A percentile compares a stretch with the other conserved stretches of the same genome.
Conservation (phyloP, 1,140 invertebrate species). For the Lepidurus apus region DNA sequence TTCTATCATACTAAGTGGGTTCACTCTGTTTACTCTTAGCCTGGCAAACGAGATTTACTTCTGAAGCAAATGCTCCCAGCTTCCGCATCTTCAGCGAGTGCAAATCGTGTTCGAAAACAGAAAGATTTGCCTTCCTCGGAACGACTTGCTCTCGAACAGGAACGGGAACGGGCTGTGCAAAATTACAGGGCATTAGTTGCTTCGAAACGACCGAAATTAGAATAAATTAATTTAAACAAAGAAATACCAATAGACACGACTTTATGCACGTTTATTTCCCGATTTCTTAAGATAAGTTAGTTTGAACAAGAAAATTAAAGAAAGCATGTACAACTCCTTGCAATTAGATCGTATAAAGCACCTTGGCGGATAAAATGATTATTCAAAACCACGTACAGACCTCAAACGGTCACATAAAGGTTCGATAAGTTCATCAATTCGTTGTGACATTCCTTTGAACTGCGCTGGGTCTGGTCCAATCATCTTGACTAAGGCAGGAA, state of each 20-base stretch:
- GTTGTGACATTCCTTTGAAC: constrained; percentile 66
- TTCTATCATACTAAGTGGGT: not conserved
- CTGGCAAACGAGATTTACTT: constrained; percentile 30
- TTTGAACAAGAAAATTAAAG: constrained; percentile 4
- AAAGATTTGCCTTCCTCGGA: constrained; percentile 16
- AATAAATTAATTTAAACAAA: not conserved
- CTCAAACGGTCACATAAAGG: constrained; percentile 34
- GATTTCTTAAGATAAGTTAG: constrained; percentile 24
- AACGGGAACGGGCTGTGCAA: constrained; percentile 30
- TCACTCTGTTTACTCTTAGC: constrained; percentile 30
- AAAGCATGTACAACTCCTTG: constrained; percentile 23
- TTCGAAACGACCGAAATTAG: constrained; percentile 9
- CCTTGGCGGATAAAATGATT: not conserved
- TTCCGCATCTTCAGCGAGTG: not conserved
- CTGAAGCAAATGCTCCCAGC: constrained; percentile 25
- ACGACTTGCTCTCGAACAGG: constrained; percentile 12
- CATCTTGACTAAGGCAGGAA: constrained; percentile 83
- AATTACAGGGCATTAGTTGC: constrained; percentile 11
- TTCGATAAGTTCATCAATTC: constrained; percentile 74
- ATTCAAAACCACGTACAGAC: constrained; percentile 34
- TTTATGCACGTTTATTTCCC: not conserved
- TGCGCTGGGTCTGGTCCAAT: constrained; percentile 80
- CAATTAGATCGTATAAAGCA: constrained; percentile 5
- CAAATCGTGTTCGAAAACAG: not conserved
- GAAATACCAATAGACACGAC: not conserved